A percentile compares a stretch with the other conserved stretches of the same genome.
Conservation (phyloP, 92 coral and sea anemone species). For the Zoanthus solanderi region DNA sequence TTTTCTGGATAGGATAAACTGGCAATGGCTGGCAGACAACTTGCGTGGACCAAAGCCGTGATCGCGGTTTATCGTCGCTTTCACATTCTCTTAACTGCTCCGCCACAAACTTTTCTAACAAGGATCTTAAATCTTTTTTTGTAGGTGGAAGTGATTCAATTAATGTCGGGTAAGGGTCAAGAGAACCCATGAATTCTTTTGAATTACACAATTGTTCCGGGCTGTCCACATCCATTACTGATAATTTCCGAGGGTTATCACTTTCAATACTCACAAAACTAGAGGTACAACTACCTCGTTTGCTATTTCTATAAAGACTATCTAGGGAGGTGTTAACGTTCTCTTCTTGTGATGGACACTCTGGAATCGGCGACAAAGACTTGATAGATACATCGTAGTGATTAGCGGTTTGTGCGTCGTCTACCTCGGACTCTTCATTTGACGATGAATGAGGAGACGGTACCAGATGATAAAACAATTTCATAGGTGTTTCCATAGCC, state of each 20-base stretch:
- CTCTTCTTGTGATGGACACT: constrained; percentile 85
- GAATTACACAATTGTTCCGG: constrained; percentile 59
- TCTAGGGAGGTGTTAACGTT: constrained; percentile 66
- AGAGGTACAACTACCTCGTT: constrained; percentile 68
- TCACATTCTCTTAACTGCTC: constrained; percentile 92
- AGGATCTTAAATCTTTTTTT: constrained; percentile 78
- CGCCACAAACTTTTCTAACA: constrained; percentile 88
- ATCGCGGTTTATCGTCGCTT: constrained; percentile 56
- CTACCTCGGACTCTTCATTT: constrained; percentile 79
- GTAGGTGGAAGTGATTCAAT: constrained; percentile 59
- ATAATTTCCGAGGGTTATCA: constrained; percentile 43
- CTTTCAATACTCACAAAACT: constrained; percentile 64
- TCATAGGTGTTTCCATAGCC: constrained; percentile 95
- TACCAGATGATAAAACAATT: constrained; percentile 92
- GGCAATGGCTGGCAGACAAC: constrained; percentile 44
- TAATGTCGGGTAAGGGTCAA: constrained; percentile 44
- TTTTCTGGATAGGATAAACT: constrained; percentile 1
- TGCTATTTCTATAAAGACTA: constrained; percentile 38
- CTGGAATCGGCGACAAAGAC: constrained; percentile 84
- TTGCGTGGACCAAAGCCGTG: constrained; percentile 38
- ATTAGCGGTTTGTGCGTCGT: constrained; percentile 71
- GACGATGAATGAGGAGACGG: constrained; percentile 97
- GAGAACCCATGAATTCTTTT: constrained; percentile 57
- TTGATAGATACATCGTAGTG: constrained; percentile 61
- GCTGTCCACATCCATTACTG: constrained; percentile 57